A percentile compares a stretch with the other conserved stretches of the same genome.
phyloP scores from a whole-genome alignment of 2,113 vertebrate genomes.

The Siniperca chuatsi region DNA sequence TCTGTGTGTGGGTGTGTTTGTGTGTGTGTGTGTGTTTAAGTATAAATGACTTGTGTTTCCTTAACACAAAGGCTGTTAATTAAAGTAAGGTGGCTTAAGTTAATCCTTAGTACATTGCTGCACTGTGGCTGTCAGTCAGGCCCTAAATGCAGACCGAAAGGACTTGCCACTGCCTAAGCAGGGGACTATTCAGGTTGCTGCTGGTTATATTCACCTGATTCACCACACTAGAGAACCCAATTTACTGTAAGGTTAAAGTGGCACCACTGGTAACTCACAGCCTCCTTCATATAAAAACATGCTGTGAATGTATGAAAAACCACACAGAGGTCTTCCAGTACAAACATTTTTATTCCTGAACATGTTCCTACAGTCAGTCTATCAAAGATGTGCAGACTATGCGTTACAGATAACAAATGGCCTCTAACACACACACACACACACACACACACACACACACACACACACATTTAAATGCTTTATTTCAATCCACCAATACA shows the following conservation, averaged over 20 bases:
- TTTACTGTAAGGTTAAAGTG: too few species aligned
- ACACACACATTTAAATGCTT: neutral
- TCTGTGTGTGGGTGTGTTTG: conserved; percentile 3
- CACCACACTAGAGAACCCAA: neutral
- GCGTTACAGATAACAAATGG: too few species aligned
- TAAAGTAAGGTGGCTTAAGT: conserved; percentile 40
- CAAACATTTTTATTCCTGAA: too few species aligned
- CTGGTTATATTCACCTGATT: neutral
- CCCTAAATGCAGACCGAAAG: neutral
- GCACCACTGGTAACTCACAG: too few species aligned
- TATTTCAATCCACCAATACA: neutral
- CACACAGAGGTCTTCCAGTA: too few species aligned
- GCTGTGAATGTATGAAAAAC: neutral
- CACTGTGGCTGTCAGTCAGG: conserved; percentile 16
- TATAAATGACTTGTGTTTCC: conserved; percentile 15
- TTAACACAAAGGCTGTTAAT: conserved; percentile 38
- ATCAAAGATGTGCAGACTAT: too few species aligned
- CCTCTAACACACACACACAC: too few species aligned
- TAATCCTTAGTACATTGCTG: conserved; percentile 23
- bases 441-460: too few species aligned
- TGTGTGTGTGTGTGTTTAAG: neutral
- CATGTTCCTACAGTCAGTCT: too few species aligned
- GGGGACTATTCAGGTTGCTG: neutral
- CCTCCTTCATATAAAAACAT: neutral
- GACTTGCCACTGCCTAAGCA: neutral